Evolutionary conservation across 1,140 invertebrate genomes (phyloP), one percentile per base, ranked within the genome.

Genomic region (Dendroctonus ponderosae): DNA sequence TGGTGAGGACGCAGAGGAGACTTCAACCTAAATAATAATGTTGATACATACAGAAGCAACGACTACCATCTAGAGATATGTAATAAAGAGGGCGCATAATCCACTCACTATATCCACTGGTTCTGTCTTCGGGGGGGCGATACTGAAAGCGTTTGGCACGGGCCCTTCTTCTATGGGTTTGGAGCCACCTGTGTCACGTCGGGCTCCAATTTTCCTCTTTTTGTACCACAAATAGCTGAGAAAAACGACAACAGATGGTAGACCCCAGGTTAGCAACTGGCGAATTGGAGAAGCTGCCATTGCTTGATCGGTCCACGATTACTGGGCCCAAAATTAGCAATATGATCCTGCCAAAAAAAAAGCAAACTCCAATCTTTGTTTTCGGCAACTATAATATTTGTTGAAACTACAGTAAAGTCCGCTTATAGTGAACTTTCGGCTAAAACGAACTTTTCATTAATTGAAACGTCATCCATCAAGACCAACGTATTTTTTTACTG

Each of bases 171-270:
- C 66, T 37, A 68, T 49, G 39, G 66, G 54, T 72, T 73, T 66
- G 76, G 69, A 66, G 44, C 75, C 76, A 40, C 78, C 77, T 60
- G 76, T 77, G 78, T 80, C 79, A 79, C 72, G 79, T 76, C 66
- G 66, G 57, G 65, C 67, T 62, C 70, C 74, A 70, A 72, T 73
- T 77, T 82, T 82, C 79, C 83, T 85, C 80, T 82, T 83, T 80
- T 81, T 84, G 82, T 84, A 86, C 85, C 84, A 86, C 73, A 85
- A 84, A 75, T 85, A 84, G 70, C 84, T 84, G 72, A 85, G 79
- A 68, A 86, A 78, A 68, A 85, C 80, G 68, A 83, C 83, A 77
- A 85, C 80, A 66, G 84, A 82, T 73, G 84, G 83, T 51, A 85
- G 80, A 67, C 82, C 84, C 82, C 82, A 84, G 77, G 83, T 82